Conservation (phyloP, 2,113 vertebrate genomes). For the Erythrocercus mccallii region DNA sequence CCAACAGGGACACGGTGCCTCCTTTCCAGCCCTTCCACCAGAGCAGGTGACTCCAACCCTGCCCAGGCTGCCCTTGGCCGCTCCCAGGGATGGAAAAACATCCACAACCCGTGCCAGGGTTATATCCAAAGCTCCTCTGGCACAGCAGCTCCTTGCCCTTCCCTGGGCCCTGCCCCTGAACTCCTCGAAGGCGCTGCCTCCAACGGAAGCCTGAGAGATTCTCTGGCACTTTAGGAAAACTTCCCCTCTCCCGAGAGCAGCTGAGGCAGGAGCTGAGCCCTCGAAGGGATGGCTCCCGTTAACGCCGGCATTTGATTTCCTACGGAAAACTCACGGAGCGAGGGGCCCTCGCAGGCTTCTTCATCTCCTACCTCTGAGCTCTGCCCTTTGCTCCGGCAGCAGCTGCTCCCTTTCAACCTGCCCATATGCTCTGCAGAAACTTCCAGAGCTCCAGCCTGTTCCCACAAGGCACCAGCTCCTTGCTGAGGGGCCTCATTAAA, state of each 20-base stretch:
- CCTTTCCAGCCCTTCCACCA: accelerated
- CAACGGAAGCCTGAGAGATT: neutral
- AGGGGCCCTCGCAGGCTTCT: neutral
- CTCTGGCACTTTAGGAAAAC: neutral
- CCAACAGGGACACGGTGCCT: neutral
- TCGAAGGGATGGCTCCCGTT: neutral
- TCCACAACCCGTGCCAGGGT: accelerated
- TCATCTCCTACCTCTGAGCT: neutral
- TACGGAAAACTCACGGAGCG: neutral
- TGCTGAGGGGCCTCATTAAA: neutral
- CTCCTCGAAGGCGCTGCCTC: accelerated
- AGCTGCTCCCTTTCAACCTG: neutral
- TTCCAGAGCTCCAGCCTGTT: neutral
- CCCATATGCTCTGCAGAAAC: neutral
- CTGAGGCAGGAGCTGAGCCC: neutral
- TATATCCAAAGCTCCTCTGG: no score
- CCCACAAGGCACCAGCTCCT: neutral
- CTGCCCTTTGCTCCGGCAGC: neutral
- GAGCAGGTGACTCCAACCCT: neutral
- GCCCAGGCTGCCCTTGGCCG: neutral
- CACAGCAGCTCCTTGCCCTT: neutral
- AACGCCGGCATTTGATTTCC: neutral
- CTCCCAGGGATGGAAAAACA: neutral
- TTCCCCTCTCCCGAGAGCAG: no score
- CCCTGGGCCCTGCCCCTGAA: neutral